Base-by-base conservation (phyloP, 2,113 vertebrate genomes). In the Plestiodon gilberti region DNA sequence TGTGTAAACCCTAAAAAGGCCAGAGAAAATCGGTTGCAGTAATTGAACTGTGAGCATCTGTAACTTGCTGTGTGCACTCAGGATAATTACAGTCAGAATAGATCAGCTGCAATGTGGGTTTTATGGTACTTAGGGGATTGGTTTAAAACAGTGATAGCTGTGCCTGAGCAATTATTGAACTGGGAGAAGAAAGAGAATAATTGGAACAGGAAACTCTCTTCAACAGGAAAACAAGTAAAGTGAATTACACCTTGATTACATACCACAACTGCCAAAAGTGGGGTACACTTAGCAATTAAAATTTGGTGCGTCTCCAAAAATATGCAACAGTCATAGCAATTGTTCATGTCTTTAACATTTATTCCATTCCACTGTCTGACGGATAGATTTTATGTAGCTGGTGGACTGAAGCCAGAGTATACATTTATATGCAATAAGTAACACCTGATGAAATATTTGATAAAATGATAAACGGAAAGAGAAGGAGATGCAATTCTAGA, bases 101-200 rank as follows among this genome's bases (percentile, higher is more conserved):
- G 67, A 86, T 86, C 77, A 86, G 84, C 55, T 61, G 52, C 52
- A 86, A 25, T 59, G 22, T 61, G 33, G 35, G 35, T 43, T 73
- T 86, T 86, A 80, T 70, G 20, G 38, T 48, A 79, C 84, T 80
- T 80, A 80, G 70, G 77, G 77, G 84, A 80, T 48, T 62, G 57
- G 77, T 86, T 80, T 86, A 86, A 73, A 86, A 25, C 76, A 78
- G 55, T 79, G 84, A 79, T 85, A 79, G 65, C 77, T 71, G n/a
- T 52, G 77, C 55, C 77, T 48, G 55, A 71, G 69, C 30, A 80
- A 62, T 86, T 86, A 86, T 33, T 48, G 67, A 73, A 80, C 28
- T 33, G 30, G 40, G 82, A 17, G 48, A 84, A 84, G 70, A 65
- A 76, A 65, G 30, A 84, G 71, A 23, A 22, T 65, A 76, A 48